These are phyloP conservation scores for Aurelia sp. DNA, from an alignment of 30 jellyfish, hydroid and myxozoan genomes.

Conservation along the genomic window DNA sequence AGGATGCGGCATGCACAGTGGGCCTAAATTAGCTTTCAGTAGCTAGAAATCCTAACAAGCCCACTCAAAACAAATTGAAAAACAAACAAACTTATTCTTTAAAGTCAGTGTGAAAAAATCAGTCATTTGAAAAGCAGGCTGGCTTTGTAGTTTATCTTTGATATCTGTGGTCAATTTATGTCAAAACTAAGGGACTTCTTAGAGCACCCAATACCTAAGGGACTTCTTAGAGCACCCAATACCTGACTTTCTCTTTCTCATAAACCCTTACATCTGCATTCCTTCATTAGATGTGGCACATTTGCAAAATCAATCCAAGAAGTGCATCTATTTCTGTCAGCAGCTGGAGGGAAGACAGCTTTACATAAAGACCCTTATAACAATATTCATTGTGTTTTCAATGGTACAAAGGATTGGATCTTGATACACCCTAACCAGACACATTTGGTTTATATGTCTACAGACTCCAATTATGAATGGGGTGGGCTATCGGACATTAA, in stretches of 20 bases:
- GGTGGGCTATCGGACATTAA: conserved; percentile 70
- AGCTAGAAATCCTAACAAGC: too few species aligned
- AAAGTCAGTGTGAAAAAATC: too few species aligned
- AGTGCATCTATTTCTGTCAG: conserved; percentile 68
- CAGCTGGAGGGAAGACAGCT: conserved; percentile 74
- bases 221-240: not conserved
- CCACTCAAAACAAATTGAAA: too few species aligned
- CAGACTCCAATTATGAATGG: conserved; percentile 67
- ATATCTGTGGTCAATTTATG: too few species aligned
- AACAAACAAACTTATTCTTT: too few species aligned
- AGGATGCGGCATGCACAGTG: too few species aligned
- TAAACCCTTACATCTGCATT: not conserved
- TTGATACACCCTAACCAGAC: conserved; percentile 66
- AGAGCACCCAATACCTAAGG: not conserved
- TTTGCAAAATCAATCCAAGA: conserved; percentile 69
- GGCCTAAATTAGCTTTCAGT: too few species aligned
- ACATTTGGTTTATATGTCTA: conserved; percentile 47
- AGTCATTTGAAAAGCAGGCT: too few species aligned
- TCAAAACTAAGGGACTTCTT: not conserved
- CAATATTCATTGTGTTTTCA: conserved; percentile 74
- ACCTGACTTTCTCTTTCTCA: not conserved
- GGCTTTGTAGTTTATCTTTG: too few species aligned
- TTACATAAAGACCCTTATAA: conserved; percentile 82
- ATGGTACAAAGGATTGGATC: conserved; percentile 83
- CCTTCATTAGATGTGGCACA: conserved; percentile 63